These are phyloP conservation scores for Drosophila aff. DNA, from an alignment of 1,140 invertebrate genomes.

Conservation along the genomic window DNA sequence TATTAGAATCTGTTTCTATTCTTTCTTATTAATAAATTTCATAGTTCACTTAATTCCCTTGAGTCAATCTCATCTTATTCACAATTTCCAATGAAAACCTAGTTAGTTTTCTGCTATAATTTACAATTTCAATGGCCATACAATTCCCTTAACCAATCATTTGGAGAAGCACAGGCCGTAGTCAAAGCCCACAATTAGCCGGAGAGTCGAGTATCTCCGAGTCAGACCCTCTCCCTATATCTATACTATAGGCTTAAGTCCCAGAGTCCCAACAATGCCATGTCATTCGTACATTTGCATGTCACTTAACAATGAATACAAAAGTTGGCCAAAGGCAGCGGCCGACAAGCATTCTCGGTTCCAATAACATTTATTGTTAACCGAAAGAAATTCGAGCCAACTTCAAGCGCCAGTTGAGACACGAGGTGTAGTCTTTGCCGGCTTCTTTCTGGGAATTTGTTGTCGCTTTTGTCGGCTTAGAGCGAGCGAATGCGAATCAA, in stretches of 20 bases:
- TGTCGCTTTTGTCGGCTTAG: conserved; percentile 23
- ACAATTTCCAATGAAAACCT: neutral
- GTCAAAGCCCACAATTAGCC: conserved; percentile 58
- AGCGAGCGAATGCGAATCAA: conserved; percentile 24
- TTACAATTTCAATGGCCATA: conserved; percentile 2
- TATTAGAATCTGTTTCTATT: too few species aligned
- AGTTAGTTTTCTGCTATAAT: conserved; percentile 19
- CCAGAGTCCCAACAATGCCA: conserved; percentile 43
- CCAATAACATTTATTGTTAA: conserved; percentile 54
- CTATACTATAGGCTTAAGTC: neutral
- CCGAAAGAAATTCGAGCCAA: conserved; percentile 54
- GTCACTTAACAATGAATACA: conserved; percentile 69
- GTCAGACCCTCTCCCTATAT: neutral
- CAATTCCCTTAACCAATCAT: conserved; percentile 17
- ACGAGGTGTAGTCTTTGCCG: conserved; percentile 21
- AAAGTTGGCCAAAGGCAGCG: conserved; percentile 36
- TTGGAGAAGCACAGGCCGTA: conserved; percentile 19
- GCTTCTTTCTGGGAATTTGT: conserved; percentile 60
- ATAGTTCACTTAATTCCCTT: neutral
- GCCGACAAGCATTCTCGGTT: conserved; percentile 13
- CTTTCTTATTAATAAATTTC: neutral
- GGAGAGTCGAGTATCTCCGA: conserved; percentile 5
- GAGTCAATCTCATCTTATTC: neutral
- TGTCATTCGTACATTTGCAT: conserved; percentile 78
- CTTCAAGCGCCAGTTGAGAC: conserved; percentile 46